These are phyloP conservation scores for Pentalonia nigronervosa DNA, from an alignment of 1,140 invertebrate species.

Conservation along the genomic window DNA sequence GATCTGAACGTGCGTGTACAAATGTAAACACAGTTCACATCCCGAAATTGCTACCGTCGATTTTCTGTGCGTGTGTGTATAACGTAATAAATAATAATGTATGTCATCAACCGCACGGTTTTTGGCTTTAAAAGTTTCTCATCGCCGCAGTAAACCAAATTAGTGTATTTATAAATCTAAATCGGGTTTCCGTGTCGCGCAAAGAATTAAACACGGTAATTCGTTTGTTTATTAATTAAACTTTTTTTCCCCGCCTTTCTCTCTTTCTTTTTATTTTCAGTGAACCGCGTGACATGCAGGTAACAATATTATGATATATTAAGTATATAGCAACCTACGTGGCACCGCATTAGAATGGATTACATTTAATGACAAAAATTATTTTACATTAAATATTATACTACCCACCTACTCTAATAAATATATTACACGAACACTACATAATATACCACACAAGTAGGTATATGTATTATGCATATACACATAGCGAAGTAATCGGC, in stretches of 20 bases:
- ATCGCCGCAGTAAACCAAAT: background rate
- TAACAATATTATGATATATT: background rate
- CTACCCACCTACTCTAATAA: background rate
- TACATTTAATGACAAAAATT: conserved; percentile 20
- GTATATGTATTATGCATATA: background rate
- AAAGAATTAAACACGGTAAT: background rate
- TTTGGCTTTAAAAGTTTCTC: conserved; percentile 10
- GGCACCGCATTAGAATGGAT: background rate
- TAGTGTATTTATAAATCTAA: background rate
- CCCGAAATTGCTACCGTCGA: background rate
- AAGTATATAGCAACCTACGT: background rate
- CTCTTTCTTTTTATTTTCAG: background rate
- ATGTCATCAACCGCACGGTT: background rate
- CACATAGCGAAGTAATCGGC: background rate
- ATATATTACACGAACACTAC: too few species aligned
- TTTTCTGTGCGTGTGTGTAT: background rate
- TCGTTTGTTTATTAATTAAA: background rate
- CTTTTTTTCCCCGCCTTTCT: background rate
- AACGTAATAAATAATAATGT: background rate
- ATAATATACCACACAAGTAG: too few species aligned
- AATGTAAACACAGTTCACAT: background rate
- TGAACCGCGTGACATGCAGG: background rate
- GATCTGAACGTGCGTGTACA: background rate
- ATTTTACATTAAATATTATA: background rate
- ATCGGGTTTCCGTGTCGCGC: background rate